These are phyloP conservation scores for Ormyrus rosae DNA, from an alignment of 2,888 invertebrate species.

Conservation along the genomic window DNA sequence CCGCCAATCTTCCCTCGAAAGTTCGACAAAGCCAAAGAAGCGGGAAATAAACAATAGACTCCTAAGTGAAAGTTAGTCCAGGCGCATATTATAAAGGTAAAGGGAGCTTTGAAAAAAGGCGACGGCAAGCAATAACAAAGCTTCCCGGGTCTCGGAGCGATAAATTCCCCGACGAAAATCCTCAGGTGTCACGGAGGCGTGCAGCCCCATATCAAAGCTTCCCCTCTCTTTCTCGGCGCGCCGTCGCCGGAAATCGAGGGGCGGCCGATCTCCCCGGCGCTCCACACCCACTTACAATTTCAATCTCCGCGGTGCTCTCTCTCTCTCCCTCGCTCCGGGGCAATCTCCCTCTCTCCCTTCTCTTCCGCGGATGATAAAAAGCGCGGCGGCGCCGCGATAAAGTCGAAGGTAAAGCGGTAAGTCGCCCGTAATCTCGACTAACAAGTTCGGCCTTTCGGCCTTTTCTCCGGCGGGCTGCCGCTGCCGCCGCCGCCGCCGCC, in stretches of 20 bases:
- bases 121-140: background rate
- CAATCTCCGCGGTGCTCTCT: conserved; percentile 22
- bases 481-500: background rate
- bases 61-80: background rate
- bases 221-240: background rate
- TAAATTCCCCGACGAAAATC: conserved; percentile 18
- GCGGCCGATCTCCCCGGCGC: background rate
- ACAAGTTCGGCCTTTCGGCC: conserved; percentile 67
- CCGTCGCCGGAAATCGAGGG: too few species aligned
- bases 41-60: conserved; percentile 17
- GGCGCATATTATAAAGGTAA: background rate
- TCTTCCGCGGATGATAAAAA: background rate
- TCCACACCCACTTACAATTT: conserved; percentile 17
- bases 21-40: conserved; percentile 17
- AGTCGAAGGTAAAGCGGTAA: background rate
- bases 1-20: background rate
- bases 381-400: too few species aligned
- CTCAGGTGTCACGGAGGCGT: conserved; percentile 17
- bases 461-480: conserved; percentile 37
- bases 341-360: background rate
- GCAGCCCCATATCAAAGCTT: background rate
- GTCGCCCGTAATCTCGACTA: conserved; percentile 65
- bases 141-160: background rate
- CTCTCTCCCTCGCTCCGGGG: background rate
- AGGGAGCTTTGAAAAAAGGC: background rate